phyloP scores from a whole-genome alignment of 1,140 invertebrate species.

The Euura saliciscinereae region DNA sequence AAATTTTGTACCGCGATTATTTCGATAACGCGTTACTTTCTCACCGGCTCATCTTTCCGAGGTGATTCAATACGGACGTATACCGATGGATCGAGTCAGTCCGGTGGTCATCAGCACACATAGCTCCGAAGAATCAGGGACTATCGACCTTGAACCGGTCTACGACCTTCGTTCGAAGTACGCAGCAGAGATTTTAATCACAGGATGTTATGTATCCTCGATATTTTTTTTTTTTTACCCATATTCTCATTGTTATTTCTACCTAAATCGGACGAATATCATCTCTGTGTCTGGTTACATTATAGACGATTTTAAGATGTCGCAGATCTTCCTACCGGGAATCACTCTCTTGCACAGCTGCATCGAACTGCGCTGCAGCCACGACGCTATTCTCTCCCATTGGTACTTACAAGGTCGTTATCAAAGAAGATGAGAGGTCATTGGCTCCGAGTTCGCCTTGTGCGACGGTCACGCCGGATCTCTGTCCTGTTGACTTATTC shows the following conservation, averaged over 20 bases:
- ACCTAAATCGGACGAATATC: too few relatives aligned
- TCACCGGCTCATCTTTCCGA: neutral
- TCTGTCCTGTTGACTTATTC: neutral
- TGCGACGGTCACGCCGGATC: slow-evolving; percentile 4
- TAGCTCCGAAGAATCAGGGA: neutral
- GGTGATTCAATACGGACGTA: neutral
- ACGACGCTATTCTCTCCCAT: too few relatives aligned
- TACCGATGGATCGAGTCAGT: neutral
- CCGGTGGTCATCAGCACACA: neutral
- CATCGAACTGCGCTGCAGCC: too few relatives aligned
- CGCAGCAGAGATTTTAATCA: neutral
- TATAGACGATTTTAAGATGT: too few relatives aligned
- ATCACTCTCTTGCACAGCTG: too few relatives aligned
- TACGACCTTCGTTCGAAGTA: neutral
- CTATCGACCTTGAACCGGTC: slow-evolving; percentile 4
- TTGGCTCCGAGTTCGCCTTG: neutral
- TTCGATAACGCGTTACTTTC: neutral
- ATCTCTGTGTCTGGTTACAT: too few relatives aligned
- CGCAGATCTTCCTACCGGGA: too few relatives aligned
- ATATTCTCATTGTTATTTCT: too few relatives aligned
- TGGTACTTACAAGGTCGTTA: neutral
- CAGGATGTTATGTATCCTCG: neutral
- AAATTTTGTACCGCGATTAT: neutral
- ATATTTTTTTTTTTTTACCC: too few relatives aligned
- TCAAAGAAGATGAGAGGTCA: neutral